Conservation (phyloP, 1,140 invertebrate species). For the Sycobia sp. region DNA sequence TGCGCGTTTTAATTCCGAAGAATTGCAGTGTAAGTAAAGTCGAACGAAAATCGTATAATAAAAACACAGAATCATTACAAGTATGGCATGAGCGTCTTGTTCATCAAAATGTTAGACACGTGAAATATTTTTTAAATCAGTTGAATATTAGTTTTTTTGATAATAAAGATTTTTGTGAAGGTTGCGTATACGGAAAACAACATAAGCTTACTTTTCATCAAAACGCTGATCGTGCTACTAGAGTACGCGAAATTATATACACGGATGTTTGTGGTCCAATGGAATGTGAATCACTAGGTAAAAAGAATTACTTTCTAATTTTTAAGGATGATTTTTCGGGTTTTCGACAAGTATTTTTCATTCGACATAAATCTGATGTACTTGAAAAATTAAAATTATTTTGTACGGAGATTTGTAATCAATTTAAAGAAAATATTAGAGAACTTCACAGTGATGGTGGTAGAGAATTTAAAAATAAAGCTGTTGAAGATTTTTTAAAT, state of each 20-base stretch:
- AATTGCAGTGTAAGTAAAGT: neutral
- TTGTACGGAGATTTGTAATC: constrained; percentile 3
- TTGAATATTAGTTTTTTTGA: too few relatives aligned
- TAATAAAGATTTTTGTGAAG: constrained; percentile 8
- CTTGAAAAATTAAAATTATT: neutral
- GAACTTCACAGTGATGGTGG: constrained; percentile 12
- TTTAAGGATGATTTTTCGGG: constrained; percentile 23
- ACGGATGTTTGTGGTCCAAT: constrained; percentile 15
- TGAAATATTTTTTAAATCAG: neutral
- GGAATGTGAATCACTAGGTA: neutral
- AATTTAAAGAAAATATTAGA: constrained; percentile 1
- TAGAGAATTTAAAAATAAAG: constrained; percentile 8
- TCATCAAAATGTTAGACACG: neutral
- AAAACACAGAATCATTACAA: neutral
- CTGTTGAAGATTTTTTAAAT: neutral
- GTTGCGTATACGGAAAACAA: constrained; percentile 1
- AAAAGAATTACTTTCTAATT: constrained; percentile 11
- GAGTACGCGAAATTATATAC: neutral
- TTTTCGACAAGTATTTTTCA: constrained; percentile 4
- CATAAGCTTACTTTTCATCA: neutral
- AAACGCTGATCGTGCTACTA: neutral
- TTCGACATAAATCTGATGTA: constrained; percentile 11
- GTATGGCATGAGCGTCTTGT: too few relatives aligned
- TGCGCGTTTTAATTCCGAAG: neutral
- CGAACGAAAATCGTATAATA: too few relatives aligned